Base-by-base conservation (phyloP, 2,888 invertebrate genomes). In the Idaea straminata region DNA sequence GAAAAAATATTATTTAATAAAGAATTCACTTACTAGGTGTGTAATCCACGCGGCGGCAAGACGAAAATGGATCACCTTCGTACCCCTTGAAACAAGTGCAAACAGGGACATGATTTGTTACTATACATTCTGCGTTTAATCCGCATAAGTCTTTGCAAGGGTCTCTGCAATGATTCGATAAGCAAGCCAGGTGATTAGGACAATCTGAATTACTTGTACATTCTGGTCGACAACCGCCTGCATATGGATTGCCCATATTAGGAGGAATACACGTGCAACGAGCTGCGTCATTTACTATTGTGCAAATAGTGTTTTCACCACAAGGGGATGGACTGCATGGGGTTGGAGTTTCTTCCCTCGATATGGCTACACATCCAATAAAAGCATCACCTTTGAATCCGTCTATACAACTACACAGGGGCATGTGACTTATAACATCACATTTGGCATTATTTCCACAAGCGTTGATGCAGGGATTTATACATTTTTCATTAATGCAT, bases 101-200 rank as follows among this genome's bases (percentile, higher is more conserved):
- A 6, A 95, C 94, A 16, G 98, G 97, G 67, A 97, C 93, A 79
- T 98, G 98, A 80, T 96, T 97, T 3, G 95, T 95, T 0, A 97
- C 97, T 47, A 94, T 93, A 81, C 98, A 98, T 84, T 96, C 95
- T 7, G 98, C 96, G 78, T 97, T 97, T 0, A 95, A 84, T 5
- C 97, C 98, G 80, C 98, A 98, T 63, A 96, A 94, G 65, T 97
- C 97, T 69, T 95, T 95, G 78, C 97, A 98, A 5, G 97, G 97
- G 88, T 97, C 96, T 76, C 97, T 94, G 75, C 98, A 98, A 82
- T 97, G 96, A 78, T 96, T 96, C 66, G 96, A 96, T 61, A 97
- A 93, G 82, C 97, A 98, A 57, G 97, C 95, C 69, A 96, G 88
- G 77, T 95, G 94, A 73, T 95, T 95, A 5, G 96, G 94, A 83